Percentiles rank a stretch among this genome's conserved stretches.
phyloP scores from a whole-genome alignment of 2,888 invertebrate genomes.

The Rotaria sp. region DNA sequence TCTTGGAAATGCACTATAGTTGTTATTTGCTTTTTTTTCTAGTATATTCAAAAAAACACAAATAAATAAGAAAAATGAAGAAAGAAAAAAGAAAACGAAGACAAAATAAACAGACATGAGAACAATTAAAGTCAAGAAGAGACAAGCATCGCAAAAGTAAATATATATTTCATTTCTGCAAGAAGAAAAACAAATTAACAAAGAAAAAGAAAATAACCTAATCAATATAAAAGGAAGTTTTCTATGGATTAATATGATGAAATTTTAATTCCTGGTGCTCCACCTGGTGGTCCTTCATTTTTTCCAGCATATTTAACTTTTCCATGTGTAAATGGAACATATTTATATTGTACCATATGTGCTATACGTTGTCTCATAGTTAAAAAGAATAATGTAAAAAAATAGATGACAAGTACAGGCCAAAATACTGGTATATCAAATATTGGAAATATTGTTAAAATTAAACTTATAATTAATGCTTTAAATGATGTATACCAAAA shows the following conservation, averaged over 20 bases:
- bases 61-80: not conserved
- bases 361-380: conserved; percentile 99
- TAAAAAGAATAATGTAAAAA: conserved; percentile 91
- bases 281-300: conserved; percentile 26
- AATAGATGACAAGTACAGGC: conserved; percentile 99
- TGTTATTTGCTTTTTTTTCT: not conserved
- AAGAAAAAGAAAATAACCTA: conserved; percentile 13
- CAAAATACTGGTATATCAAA: conserved; percentile 99
- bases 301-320: conserved; percentile 72
- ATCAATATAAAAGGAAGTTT: not conserved
- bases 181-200: not conserved
- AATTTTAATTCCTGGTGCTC: conserved; percentile 28
- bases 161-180: not conserved
- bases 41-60: not conserved
- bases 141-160: not conserved
- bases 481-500: conserved; percentile 96
- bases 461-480: conserved; percentile 77
- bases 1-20: not conserved
- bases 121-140: not conserved
- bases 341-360: conserved; percentile 99
- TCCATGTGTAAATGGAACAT: conserved; percentile 93
- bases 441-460: conserved; percentile 90
- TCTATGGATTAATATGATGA: not conserved
- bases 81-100: not conserved
- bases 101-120: not conserved